A percentile compares a stretch with the other conserved stretches of the same genome.
These are phyloP conservation scores for Gavialis gangeticus DNA, from an alignment of 2,113 vertebrate species.

Conservation along the genomic window DNA sequence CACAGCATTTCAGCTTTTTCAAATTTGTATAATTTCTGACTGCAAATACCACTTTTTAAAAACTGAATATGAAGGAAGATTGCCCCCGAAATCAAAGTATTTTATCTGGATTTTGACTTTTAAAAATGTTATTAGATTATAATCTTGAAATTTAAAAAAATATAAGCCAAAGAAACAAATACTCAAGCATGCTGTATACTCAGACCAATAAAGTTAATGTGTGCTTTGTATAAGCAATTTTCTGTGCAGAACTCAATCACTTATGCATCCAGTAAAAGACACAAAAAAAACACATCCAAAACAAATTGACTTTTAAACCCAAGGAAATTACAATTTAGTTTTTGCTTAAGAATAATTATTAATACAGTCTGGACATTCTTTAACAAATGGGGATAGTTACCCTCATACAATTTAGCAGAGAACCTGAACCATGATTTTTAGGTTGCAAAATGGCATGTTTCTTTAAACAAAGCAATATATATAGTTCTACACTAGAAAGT, in stretches of 20 bases:
- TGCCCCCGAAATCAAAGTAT: no score
- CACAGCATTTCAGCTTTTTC: no score
- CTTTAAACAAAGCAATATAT: neutral
- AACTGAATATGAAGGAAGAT: no score
- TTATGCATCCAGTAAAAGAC: neutral
- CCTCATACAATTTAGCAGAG: rapidly evolving
- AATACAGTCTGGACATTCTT: neutral
- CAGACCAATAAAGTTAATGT: neutral
- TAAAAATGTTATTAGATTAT: no score
- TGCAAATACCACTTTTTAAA: no score
- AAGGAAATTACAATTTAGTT: neutral
- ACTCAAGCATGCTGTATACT: neutral
- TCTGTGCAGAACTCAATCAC: neutral
- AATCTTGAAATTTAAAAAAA: no score
- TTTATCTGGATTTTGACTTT: no score
- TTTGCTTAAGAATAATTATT: rapidly evolving
- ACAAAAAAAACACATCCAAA: neutral
- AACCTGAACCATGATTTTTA: neutral
- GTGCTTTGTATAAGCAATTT: neutral
- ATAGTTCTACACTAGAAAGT: neutral
- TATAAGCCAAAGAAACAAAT: neutral
- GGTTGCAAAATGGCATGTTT: neutral
- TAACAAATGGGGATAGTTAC: rapidly evolving
- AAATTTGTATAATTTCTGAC: no score
- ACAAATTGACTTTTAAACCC: neutral